Evolutionary conservation across 2,113 vertebrate genomes (phyloP), one percentile per base, ranked within the genome.

Genomic region (Cynocephalus volans): DNA sequence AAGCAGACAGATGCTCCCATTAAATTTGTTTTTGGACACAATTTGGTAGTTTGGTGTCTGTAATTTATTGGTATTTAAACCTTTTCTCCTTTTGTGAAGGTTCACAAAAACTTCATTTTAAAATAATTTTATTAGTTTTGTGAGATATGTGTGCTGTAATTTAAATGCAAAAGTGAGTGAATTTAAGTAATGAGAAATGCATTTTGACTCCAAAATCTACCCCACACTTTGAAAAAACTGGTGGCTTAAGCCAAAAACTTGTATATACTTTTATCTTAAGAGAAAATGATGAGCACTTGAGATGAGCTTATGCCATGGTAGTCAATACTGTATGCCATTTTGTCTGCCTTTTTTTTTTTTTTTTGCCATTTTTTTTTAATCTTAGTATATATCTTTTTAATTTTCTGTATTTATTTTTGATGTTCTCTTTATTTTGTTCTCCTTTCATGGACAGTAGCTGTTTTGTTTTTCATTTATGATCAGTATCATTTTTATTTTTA

Each of bases 381-480:
- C 33, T 67, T 77, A 13, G 4, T 31, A 2, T 92, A 70, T 18
- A 28, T 41, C 54, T 19, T 73, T 79, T 58, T 69, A 3, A 33
- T n/a, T 96, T 81, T 73, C 23, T 69, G 64, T 87, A 5, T 67
- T 72, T 84, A 8, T 70, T 82, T 92, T 88, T 84, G 7, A 60
- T 15, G 24, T n/a, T 1, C 0, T 82, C 1, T 48, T 75, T 58
- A 58, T 33, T 80, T 72, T 86, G 3, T 94, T 60, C 52, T 93
- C 41, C 12, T 12, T 67, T 90, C 82, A 41, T 64, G 36, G 36
- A 48, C 48, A 65, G 58, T 70, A 85, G n/a, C 33, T 56, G n/a
- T 64, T 84, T 73, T 67, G 45, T 77, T 87, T 79, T 73, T 83
- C 48, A 54, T 72, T 52, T 92, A 80, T 12, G 26, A 76, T 93